Evolutionary conservation across 2,797 vertebrate genomes (phyloP), one percentile per base, ranked within the genome.

Genomic region (Danionella dracula): DNA sequence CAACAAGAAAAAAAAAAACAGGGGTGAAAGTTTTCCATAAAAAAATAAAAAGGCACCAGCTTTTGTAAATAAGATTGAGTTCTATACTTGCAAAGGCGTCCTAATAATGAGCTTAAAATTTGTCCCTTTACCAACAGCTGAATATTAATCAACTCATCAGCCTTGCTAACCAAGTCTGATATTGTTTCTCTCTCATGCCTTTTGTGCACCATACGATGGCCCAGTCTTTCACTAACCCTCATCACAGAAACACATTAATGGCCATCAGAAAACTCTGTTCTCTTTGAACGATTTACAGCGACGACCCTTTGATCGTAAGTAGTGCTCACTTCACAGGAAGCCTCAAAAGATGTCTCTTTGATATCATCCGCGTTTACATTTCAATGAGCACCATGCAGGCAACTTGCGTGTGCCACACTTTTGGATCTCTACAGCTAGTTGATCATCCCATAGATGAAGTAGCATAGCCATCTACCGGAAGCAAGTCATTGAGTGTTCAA

Each of bases 241-340:
- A 76, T 73, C 75, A 74, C 60, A 76, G 75, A 74, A 60, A 66
- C 71, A 70, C 72, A 69, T 77, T 75, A 75, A 74, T 72, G 69
- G 71, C 68, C 73, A 78, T 81, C 78, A 79, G 71, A 79, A 66
- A 62, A 70, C 62, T 67, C 41, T 66, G 72, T 71, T 76, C 76
- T 66, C 74, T 79, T 76, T 79, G 72, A 81, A 68, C 62, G 72
- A 60, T 71, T 79, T 74, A 73, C 21, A 54, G 58, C 27, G 37
- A 68, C 56, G 68, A 42, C 53, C 61, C 72, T 78, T 81, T 81
- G 79, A 81, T 79, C 75, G 73, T 66, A 74, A 75, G 75, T 73
- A 74, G 71, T 68, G 69, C 74, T 71, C 60, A 58, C 77, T 71
- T 72, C 65, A 70, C 70, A 77, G 75, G 75, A 72, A 64, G 66